Evolutionary conservation across 1,140 invertebrate species (phyloP).

Genomic region (Hestina assimilis): DNA sequence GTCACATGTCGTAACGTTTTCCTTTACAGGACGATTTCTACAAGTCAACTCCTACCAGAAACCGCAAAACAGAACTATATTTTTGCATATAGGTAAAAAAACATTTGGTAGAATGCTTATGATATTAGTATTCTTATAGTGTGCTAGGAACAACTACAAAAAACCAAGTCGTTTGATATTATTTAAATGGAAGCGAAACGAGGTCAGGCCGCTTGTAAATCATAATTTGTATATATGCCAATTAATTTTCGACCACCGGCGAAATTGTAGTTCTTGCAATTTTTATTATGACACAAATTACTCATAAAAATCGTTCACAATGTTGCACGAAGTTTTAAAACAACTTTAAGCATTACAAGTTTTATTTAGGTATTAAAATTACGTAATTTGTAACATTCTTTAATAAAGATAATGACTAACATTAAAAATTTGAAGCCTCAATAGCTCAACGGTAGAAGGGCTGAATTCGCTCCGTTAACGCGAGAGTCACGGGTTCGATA

Average conservation of each 20-base stretch:
- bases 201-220: neutral
- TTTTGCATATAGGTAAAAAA: neutral
- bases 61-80: neutral
- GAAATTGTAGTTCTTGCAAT: neutral
- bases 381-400: neutral
- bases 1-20: too few relatives aligned
- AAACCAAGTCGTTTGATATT: too few relatives aligned
- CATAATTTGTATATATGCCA: neutral
- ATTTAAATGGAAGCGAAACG: neutral
- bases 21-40: too few relatives aligned
- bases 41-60: too few relatives aligned
- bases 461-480: too few relatives aligned
- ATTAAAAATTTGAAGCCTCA: too few relatives aligned
- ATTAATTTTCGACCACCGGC: neutral
- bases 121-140: too few relatives aligned
- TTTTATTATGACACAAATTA: constrained; percentile 1
- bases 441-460: too few relatives aligned
- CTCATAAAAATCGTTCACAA: neutral
- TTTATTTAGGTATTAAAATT: neutral
- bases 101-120: too few relatives aligned
- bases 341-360: neutral
- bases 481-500: too few relatives aligned
- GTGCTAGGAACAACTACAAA: too few relatives aligned
- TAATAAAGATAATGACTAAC: too few relatives aligned
- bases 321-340: neutral